Conservation (phyloP, 2,113 vertebrate species). For the Coptodon rendalli region DNA sequence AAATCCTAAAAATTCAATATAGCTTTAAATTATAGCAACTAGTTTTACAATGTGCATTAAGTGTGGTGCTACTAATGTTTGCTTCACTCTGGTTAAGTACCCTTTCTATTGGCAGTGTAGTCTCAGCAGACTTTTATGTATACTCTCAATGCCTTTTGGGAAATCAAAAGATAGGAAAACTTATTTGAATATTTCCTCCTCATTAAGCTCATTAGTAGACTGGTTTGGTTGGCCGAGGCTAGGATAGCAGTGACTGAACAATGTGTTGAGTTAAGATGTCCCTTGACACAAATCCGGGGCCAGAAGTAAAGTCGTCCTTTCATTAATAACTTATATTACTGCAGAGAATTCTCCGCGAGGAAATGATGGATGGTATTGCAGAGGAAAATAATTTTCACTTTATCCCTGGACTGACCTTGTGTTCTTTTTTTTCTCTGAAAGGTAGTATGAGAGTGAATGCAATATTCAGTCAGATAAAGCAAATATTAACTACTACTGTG, state of each 20-base stretch:
- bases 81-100: neutral
- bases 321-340: neutral
- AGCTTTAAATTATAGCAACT: neutral
- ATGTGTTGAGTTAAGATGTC: neutral
- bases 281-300: neutral
- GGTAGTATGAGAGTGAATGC: neutral
- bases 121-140: neutral
- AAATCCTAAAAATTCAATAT: neutral
- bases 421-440: neutral
- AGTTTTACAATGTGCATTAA: neutral
- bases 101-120: neutral
- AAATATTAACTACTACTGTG: neutral
- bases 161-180: constrained; percentile 47
- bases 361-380: neutral
- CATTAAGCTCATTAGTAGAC: neutral
- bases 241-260: constrained; percentile 17
- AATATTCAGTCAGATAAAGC: neutral
- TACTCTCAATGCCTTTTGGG: constrained; percentile 19
- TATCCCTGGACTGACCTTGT: neutral
- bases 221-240: neutral
- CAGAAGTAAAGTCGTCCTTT: neutral
- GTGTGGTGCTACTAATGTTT: neutral
- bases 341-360: neutral
- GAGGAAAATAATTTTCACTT: neutral
- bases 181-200: constrained; percentile 19